phyloP scores from a whole-genome alignment of 1,140 invertebrate species.

The Caenorhabditis elegans region DNA sequence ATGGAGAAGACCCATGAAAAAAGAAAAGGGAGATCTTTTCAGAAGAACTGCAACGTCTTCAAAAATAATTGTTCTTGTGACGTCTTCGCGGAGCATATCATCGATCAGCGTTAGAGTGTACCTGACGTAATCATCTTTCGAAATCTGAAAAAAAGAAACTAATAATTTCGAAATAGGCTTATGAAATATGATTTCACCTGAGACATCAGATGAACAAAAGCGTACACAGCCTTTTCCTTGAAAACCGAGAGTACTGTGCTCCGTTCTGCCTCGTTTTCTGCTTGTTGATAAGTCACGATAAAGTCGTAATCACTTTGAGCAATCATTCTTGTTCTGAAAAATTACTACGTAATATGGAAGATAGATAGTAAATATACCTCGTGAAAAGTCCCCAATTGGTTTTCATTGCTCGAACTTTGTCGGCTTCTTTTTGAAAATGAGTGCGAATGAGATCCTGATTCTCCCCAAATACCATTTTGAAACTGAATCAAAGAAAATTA shows the following conservation, averaged over 20 bases:
- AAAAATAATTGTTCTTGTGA: conserved; percentile 89
- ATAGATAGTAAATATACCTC: neutral
- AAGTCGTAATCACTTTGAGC: conserved; percentile 10
- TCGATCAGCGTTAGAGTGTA: conserved; percentile 96
- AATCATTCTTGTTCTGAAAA: conserved; percentile 2
- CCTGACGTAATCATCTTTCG: conserved; percentile 96
- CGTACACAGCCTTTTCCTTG: neutral
- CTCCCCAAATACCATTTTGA: conserved; percentile 1
- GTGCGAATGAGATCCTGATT: neutral
- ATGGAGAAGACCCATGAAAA: conserved; percentile 91
- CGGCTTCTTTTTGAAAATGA: conserved; percentile 13
- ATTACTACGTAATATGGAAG: too few relatives aligned
- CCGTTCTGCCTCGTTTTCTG: neutral
- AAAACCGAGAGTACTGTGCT: neutral
- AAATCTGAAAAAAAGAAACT: conserved; percentile 75
- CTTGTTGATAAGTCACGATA: conserved; percentile 6
- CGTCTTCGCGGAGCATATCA: conserved; percentile 95
- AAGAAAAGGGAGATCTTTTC: conserved; percentile 86
- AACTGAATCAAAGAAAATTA: neutral
- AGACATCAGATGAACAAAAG: neutral
- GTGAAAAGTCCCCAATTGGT: conserved; percentile 18
- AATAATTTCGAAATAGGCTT: neutral
- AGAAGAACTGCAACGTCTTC: conserved; percentile 81
- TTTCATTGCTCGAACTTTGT: neutral
- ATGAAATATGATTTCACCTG: neutral